A percentile compares a stretch with the other conserved stretches of the same genome.
Evolutionary conservation across 2,888 invertebrate genomes (phyloP).

Genomic region (Eupithecia subumbrata): DNA sequence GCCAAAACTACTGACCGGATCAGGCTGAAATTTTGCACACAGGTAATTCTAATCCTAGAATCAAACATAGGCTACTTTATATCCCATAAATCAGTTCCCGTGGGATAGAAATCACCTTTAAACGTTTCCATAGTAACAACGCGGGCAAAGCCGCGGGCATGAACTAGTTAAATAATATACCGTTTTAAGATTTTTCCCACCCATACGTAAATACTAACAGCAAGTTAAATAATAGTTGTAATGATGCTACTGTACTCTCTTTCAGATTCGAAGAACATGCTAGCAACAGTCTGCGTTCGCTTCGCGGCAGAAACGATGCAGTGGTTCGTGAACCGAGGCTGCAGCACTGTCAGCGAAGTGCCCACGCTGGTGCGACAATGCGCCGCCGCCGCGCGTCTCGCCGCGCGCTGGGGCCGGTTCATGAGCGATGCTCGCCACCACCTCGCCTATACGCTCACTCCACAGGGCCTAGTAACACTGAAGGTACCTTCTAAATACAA

Average conservation of each 20-base stretch:
- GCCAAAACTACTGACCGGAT: too few relatives aligned
- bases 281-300: slow-evolving; percentile 59
- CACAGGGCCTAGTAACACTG: slow-evolving; percentile 55
- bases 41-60: too few relatives aligned
- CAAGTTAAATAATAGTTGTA: too few relatives aligned
- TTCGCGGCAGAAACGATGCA: slow-evolving; percentile 64
- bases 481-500: slow-evolving; percentile 50
- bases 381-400: slow-evolving; percentile 66
- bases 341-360: slow-evolving; percentile 46
- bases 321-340: slow-evolving; percentile 48
- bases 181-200: too few relatives aligned
- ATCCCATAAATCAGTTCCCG: too few relatives aligned
- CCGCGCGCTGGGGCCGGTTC: slow-evolving; percentile 68
- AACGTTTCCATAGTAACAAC: too few relatives aligned
- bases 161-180: too few relatives aligned
- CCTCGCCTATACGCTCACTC: slow-evolving; percentile 60
- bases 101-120: too few relatives aligned
- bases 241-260: background rate
- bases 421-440: slow-evolving; percentile 53
- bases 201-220: too few relatives aligned
- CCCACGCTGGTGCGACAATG: slow-evolving; percentile 61
- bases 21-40: too few relatives aligned
- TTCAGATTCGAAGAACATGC: slow-evolving; percentile 59
- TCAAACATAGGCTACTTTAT: too few relatives aligned
- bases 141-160: too few relatives aligned